Evolutionary conservation across 2,888 invertebrate genomes (phyloP).

Genomic region (Diogma glabrata): DNA sequence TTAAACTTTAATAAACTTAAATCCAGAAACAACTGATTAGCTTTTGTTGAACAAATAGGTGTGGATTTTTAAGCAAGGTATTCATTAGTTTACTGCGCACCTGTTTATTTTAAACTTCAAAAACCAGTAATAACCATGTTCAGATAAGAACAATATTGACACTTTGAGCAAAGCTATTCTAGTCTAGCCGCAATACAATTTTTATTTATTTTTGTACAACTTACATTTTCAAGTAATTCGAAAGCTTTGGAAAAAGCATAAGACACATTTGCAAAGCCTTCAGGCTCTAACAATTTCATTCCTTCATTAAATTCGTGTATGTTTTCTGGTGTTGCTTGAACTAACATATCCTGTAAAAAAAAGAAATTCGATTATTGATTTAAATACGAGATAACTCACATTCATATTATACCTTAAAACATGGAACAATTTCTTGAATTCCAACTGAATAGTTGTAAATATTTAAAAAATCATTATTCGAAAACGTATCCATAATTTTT

Average conservation of each 20-base stretch:
- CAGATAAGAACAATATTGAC: no score
- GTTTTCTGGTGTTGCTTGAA: slow-evolving; percentile 84
- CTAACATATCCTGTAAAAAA: slow-evolving; percentile 45
- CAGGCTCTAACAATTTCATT: slow-evolving; percentile 50
- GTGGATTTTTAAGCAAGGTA: no score
- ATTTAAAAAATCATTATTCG: slow-evolving; percentile 96
- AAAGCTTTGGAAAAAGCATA: slow-evolving; percentile 76
- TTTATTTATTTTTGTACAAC: slow-evolving; percentile 20
- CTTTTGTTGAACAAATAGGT: no score
- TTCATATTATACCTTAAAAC: slow-evolving; percentile 48
- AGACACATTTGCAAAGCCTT: slow-evolving; percentile 75
- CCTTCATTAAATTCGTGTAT: slow-evolving; percentile 58
- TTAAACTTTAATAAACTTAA: no score
- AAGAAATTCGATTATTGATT: not conserved
- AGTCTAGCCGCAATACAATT: no score
- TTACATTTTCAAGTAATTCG: slow-evolving; percentile 60
- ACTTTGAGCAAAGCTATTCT: no score
- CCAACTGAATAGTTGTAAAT: slow-evolving; percentile 70
- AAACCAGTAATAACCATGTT: no score
- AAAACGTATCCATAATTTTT: slow-evolving; percentile 85
- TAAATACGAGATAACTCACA: not conserved
- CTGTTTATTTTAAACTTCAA: no score
- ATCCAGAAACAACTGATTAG: no score
- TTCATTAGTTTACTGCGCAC: no score
- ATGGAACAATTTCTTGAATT: slow-evolving; percentile 64